Evolutionary conservation across 2,888 invertebrate species (phyloP).

Genomic region (Anagyrus pseudococci): DNA sequence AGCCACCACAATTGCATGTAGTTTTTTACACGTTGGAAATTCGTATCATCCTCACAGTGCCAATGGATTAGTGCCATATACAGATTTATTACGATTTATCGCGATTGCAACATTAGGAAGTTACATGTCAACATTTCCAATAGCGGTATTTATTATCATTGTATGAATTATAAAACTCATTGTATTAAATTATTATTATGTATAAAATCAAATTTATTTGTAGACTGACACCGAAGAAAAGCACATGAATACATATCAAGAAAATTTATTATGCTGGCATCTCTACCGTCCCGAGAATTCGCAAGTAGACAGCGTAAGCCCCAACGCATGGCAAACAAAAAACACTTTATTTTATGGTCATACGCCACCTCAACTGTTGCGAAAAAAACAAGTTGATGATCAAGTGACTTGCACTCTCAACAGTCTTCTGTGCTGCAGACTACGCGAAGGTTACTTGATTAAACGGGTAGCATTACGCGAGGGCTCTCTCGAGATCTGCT

Average conservation of each 20-base stretch:
- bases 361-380: slow-evolving; percentile 65
- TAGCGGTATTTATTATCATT: slow-evolving; percentile 57
- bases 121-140: slow-evolving; percentile 68
- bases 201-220: slow-evolving; percentile 7
- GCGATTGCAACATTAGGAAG: slow-evolving; percentile 78
- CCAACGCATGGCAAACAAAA: slow-evolving; percentile 52
- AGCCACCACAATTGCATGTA: slow-evolving; percentile 75
- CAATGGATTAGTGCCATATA: slow-evolving; percentile 75
- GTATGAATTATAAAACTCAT: background rate
- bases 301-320: slow-evolving; percentile 38
- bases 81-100: slow-evolving; percentile 77
- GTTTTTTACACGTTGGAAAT: slow-evolving; percentile 76
- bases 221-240: slow-evolving; percentile 44
- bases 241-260: slow-evolving; percentile 68
- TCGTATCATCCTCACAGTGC: slow-evolving; percentile 72
- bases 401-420: slow-evolving; percentile 69
- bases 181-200: background rate
- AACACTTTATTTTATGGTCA: slow-evolving; percentile 68
- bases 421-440: slow-evolving; percentile 73
- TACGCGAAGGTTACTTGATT: slow-evolving; percentile 76
- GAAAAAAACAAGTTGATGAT: slow-evolving; percentile 71
- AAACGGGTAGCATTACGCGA: slow-evolving; percentile 65
- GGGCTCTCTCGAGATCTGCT: slow-evolving; percentile 68
- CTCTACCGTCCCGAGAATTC: slow-evolving; percentile 49
- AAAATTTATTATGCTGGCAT: slow-evolving; percentile 65